Evolutionary conservation across 2,888 invertebrate species (phyloP), one percentile per base, ranked within the genome.

Genomic region (Abrostola tripartita): DNA sequence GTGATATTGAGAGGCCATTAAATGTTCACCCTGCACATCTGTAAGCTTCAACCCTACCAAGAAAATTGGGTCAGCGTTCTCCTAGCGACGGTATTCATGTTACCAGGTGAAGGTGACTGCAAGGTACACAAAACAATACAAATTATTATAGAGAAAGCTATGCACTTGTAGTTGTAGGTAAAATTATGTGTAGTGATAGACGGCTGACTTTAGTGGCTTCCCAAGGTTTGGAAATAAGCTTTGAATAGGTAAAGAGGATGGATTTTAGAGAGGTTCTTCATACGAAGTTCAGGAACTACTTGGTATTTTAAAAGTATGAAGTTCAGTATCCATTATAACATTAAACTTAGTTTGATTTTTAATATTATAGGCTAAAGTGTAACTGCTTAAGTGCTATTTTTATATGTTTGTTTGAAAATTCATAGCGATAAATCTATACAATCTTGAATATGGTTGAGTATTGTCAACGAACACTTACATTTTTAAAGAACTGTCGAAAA

Each of bases 51-150:
- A 51, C 80, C 79, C 69, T 78, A 57, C 5, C 52, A 64, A 54
- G 38, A 59, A 54, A 78, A 80, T 78, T 76, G 67, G 81, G 79
- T 78, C 78, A 71, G 56, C 49, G 14, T 63, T 24, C 60, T 65
- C 54, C 65, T 65, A 65, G 50, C 50, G 56, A 44, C 37, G 57
- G 75, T 70, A 72, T 79, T 78, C 68, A 61, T 74, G 79, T 67
- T 63, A 78, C 51, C 76, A 70, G 79, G 81, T 79, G 76, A 79
- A 79, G 79, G 79, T 74, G 52, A 68, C 59, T 64, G 76, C 70
- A 73, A 61, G 8, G 52, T 64, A 61, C 62, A 65, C 61, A 68
- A 61, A 74, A 78, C 66, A 79, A 78, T 70, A 66, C 60, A 40
- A 67, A 52, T 69, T 62, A 72, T 60, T 59, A 40, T 41, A 61